Conservation (phyloP, 2,797 vertebrate species). For the Leucoraja ocellata region DNA sequence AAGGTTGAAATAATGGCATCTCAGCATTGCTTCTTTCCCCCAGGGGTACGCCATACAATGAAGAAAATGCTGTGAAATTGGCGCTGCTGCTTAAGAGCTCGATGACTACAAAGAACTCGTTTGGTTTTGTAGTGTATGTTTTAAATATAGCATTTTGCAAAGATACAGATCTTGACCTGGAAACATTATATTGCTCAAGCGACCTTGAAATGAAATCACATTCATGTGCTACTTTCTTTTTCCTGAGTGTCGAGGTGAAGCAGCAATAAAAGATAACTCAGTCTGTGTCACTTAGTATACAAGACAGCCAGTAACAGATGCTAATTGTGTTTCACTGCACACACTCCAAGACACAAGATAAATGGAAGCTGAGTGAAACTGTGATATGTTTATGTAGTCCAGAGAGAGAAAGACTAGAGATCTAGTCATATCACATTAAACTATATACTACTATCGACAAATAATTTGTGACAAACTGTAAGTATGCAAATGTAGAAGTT, state of each 20-base stretch:
- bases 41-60: conserved; percentile 16
- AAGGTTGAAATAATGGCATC: conserved; percentile 37
- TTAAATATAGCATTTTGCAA: conserved; percentile 30
- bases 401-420: conserved; percentile 1
- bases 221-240: conserved; percentile 33
- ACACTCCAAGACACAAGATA: conserved; percentile 57
- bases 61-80: conserved; percentile 19
- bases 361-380: conserved; percentile 53
- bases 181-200: conserved; percentile 34
- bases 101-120: conserved; percentile 26
- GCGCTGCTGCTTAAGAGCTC: conserved; percentile 25
- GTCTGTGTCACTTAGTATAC: conserved; percentile 49
- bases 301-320: conserved; percentile 66
- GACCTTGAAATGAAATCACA: conserved; percentile 38
- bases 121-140: conserved; percentile 27
- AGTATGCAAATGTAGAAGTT: background rate
- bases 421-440: conserved; percentile 31
- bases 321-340: conserved; percentile 69
- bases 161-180: conserved; percentile 38
- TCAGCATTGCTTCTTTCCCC: conserved; percentile 17
- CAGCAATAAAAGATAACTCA: conserved; percentile 50
- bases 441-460: background rate
- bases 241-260: conserved; percentile 50
- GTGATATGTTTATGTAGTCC: conserved; percentile 49
- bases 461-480: conserved; percentile 14